Evolutionary conservation across 2,797 vertebrate genomes (phyloP).

Genomic region (Parambassis ranga): DNA sequence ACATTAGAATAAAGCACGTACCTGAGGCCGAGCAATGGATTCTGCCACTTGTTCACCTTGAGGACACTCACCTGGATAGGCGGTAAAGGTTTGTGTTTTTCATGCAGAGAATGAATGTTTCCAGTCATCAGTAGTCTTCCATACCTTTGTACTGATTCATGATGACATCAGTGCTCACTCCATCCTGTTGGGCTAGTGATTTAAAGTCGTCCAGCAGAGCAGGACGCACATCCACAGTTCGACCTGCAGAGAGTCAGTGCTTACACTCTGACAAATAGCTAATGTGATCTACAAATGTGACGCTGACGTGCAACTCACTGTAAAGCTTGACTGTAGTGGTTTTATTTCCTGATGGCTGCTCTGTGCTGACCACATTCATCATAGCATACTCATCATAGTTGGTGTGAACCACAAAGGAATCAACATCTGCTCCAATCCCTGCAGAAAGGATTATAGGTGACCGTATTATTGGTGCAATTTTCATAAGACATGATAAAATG

Average conservation of each 20-base stretch:
- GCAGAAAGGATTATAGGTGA: neutral
- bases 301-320: too few relatives aligned
- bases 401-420: conserved; percentile 49
- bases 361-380: conserved; percentile 43
- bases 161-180: conserved; percentile 79
- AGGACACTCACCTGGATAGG: conserved; percentile 47
- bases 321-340: conserved; percentile 56
- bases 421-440: conserved; percentile 63
- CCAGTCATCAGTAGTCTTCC: neutral
- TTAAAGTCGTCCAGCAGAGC: conserved; percentile 80
- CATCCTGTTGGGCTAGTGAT: conserved; percentile 78
- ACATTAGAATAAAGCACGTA: neutral
- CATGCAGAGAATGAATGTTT: too few relatives aligned
- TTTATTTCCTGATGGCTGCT: conserved; percentile 38
- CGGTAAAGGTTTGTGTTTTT: neutral
- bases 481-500: neutral
- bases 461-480: neutral
- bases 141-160: conserved; percentile 80
- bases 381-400: conserved; percentile 51
- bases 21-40: neutral
- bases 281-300: too few relatives aligned
- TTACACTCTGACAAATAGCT: too few relatives aligned
- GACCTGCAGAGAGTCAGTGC: too few relatives aligned
- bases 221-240: conserved; percentile 69
- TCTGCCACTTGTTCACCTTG: conserved; percentile 64